phyloP scores from a whole-genome alignment of 2,113 vertebrate genomes.

The Noturus placidus region DNA sequence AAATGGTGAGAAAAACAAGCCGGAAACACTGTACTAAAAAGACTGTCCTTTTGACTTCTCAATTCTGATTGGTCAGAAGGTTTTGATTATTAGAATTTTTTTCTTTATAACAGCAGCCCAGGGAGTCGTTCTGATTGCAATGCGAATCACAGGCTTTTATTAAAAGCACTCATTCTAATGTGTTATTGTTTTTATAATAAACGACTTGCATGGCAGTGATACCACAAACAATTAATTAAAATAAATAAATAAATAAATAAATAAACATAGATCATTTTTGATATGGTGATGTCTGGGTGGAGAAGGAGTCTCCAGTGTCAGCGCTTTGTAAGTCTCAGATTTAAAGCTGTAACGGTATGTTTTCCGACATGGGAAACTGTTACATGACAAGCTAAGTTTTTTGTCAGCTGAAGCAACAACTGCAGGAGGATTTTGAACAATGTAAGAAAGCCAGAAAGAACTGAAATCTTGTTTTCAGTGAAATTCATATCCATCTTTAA shows the following conservation, averaged over 20 bases:
- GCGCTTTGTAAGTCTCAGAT: neutral
- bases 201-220: neutral
- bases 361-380: neutral
- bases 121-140: neutral
- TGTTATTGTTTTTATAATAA: neutral
- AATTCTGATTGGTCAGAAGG: neutral
- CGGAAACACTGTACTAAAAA: neutral
- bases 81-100: neutral
- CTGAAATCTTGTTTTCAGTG: neutral
- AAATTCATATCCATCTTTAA: neutral
- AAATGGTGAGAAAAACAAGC: neutral
- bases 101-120: neutral
- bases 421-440: neutral
- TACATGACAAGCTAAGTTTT: neutral
- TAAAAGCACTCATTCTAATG: neutral
- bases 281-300: neutral
- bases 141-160: neutral
- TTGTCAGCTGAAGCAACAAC: neutral
- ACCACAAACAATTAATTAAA: too few species aligned
- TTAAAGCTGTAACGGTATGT: neutral
- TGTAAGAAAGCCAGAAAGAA: neutral
- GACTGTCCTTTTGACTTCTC: neutral
- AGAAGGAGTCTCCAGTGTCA: neutral
- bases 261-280: neutral
- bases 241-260: neutral